A percentile compares a stretch with the other conserved stretches of the same genome.
phyloP scores from a whole-genome alignment of 2,888 invertebrate species.

The Drosophila pseudotakahashii region DNA sequence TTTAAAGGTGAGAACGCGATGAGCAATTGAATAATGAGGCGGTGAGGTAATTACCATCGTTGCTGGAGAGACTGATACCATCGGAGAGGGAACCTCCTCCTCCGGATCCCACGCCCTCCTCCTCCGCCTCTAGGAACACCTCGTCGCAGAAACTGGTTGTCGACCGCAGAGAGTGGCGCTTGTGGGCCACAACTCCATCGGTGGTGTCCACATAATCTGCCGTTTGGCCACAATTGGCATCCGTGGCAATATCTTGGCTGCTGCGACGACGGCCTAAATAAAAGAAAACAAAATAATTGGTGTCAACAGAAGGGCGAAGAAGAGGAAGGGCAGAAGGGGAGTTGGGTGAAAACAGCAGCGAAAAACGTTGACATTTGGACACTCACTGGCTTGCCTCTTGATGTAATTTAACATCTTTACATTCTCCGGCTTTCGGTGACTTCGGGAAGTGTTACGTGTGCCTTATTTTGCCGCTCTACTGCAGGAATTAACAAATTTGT shows the following conservation, averaged over 20 bases:
- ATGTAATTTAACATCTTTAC: constrained; percentile 80
- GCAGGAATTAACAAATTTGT: neutral
- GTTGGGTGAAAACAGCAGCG: neutral
- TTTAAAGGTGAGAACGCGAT: constrained; percentile 34
- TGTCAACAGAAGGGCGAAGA: constrained; percentile 27
- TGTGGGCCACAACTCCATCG: constrained; percentile 56
- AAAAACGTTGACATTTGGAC: neutral
- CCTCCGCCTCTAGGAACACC: constrained; percentile 71
- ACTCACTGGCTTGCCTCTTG: constrained; percentile 77
- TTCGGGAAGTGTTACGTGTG: constrained; percentile 3
- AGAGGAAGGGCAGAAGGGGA: too few relatives aligned
- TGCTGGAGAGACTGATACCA: constrained; percentile 62
- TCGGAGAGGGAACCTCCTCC: constrained; percentile 37
- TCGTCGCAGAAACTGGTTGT: constrained; percentile 82
- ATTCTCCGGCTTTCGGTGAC: constrained; percentile 46
- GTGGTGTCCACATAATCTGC: constrained; percentile 50
- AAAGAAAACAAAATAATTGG: constrained; percentile 36
- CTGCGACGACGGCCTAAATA: constrained; percentile 69
- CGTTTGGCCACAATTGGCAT: constrained; percentile 29
- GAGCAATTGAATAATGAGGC: constrained; percentile 14
- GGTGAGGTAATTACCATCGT: constrained; percentile 61
- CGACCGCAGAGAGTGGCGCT: constrained; percentile 79
- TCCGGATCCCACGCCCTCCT: constrained; percentile 21
- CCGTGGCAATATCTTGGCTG: constrained; percentile 56
- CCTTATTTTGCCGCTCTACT: neutral